A percentile compares a stretch with the other conserved stretches of the same genome.
These are phyloP conservation scores for Erithacus rubecula DNA, from an alignment of 2,797 vertebrate genomes.

Conservation along the genomic window DNA sequence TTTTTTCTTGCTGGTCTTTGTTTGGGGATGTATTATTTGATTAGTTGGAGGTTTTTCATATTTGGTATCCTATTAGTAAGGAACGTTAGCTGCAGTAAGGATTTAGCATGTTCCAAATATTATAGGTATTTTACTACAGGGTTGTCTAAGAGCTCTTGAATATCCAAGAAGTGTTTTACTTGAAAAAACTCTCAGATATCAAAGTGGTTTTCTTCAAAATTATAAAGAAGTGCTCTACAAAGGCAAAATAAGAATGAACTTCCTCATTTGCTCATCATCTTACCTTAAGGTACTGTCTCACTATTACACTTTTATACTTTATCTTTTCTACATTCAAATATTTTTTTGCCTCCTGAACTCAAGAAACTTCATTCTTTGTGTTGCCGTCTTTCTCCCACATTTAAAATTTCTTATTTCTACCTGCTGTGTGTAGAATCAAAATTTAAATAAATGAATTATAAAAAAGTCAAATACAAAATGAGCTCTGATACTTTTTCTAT, in stretches of 20 bases:
- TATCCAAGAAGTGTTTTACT: not conserved
- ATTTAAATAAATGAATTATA: not conserved
- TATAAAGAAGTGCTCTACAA: not conserved
- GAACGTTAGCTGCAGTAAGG: not conserved
- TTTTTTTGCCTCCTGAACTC: not conserved
- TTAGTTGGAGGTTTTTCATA: not conserved
- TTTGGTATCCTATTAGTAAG: not conserved
- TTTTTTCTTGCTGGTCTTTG: not conserved
- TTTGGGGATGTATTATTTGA: fast-evolving
- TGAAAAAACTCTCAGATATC: not conserved
- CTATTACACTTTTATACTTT: not conserved
- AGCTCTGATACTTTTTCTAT: not conserved
- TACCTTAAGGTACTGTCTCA: not conserved
- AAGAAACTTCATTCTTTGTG: not conserved
- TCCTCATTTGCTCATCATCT: not conserved
- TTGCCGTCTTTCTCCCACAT: fast-evolving
- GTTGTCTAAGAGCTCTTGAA: not conserved
- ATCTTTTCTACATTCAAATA: not conserved
- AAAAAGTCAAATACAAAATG: not conserved
- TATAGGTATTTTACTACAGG: not conserved
- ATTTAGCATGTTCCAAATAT: not conserved
- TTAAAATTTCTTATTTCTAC: not conserved
- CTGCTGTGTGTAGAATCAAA: not conserved
- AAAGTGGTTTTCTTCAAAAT: not conserved
- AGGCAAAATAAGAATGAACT: not conserved